Evolutionary conservation across 2,113 vertebrate genomes (phyloP), one percentile per base, ranked within the genome.

Genomic region (Piaya cayana): DNA sequence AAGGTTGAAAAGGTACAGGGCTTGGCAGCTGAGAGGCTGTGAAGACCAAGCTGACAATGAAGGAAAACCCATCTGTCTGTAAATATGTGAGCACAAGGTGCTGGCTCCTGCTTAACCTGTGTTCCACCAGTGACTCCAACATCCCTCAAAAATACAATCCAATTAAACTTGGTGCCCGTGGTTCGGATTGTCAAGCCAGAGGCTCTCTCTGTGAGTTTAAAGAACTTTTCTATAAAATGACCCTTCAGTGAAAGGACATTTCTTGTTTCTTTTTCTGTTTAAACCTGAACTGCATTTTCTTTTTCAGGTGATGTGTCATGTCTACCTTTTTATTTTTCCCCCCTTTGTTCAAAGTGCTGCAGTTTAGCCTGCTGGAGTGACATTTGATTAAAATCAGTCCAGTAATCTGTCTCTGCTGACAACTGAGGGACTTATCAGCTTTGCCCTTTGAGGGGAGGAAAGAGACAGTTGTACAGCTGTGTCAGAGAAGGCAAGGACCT

Each of bases 81-180:
- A n/a, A 18, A 27, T 3, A 14, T 15, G 8, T 1, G 4, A 45
- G 63, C 26, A 11, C 2, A 0, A 11, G 65, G 37, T 9, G 42
- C 21, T 59, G 47, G 36, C 32, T 89, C 45, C 26, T 3, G 2
- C 64, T 2, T 5, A n/a, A 72, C 72, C 59, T 1, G 1, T 0
- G 6, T 42, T 58, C 65, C 5, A 8, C 42, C 59, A 6, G 74
- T 0, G 3, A 5, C 29, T 82, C 22, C 32, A 6, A 6, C 1
- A 7, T n/a, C 74, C 47, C 58, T 21, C 0, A 1, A 60, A 52
- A 45, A 3, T 29, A 14, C 0, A 0, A 72, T 19, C 50, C 76
- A 3, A 2, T 50, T 50, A 9, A 67, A 32, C 34, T 12, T 12
- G 1, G 34, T 1, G 6, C 20, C 32, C 20, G 52, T 47, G 59